Evolutionary conservation across 2,113 vertebrate genomes (phyloP), one percentile per base, ranked within the genome.

Genomic region (Kryptolebias marmoratus): DNA sequence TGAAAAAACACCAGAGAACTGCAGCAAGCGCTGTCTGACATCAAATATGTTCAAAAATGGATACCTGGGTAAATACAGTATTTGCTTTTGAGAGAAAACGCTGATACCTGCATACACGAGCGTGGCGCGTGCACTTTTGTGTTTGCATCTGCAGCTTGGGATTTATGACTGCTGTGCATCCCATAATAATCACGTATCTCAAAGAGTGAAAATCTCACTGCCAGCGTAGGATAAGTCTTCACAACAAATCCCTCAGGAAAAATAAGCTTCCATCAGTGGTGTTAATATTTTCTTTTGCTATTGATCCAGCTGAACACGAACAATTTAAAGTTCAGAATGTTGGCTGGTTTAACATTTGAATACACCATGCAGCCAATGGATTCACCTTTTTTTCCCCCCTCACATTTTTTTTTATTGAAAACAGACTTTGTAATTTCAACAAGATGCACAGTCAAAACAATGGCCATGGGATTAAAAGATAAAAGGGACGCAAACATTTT

Each of bases 1-100:
- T 45, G 14, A 39, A 66, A 71, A 81, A 71, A 76, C 74, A 44
- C 69, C 31, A 61, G 74, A 73, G 79, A 80, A 66, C 64, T 72
- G 50, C 14, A 69, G 71, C 63, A 53, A 70, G n/a, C 31, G 64
- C 32, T 30, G 56, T 59, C 64, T 68, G 61, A 80, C 68, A 81
- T 77, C 66, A 45, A 69, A 83, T 84, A 79, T 36, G 60, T 39
- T 62, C 13, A 72, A 54, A 74, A 57, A 88, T 6, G 1, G 57
- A 65, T 57, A 49, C 32, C 16, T 42, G 5, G 36, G 52, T 61
- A 79, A 77, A 83, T 44, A 44, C 69, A 59, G 36, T 66, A 77
- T 77, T 64, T 71, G 45, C 27, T 53, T 73, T 72, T 63, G 18
- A 13, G 1, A 45, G 45, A 47, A 1, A 30, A 70, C 30, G 3